Percentiles rank a stretch among this genome's conserved stretches.
These are phyloP conservation scores for Pinna nobilis DNA, from an alignment of 1,140 invertebrate genomes.

Conservation along the genomic window DNA sequence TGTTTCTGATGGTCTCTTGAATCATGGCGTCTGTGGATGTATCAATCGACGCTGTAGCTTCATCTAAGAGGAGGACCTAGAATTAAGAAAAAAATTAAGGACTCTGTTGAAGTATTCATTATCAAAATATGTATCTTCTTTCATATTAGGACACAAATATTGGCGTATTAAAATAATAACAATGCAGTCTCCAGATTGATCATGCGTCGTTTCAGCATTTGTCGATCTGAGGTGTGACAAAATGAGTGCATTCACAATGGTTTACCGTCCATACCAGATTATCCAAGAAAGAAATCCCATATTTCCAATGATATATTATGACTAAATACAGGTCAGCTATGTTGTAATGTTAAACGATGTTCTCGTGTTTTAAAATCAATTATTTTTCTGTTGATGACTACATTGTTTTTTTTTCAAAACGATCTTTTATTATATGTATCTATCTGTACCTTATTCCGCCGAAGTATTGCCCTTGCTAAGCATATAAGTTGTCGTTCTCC, in stretches of 20 bases:
- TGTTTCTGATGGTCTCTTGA: slow-evolving; percentile 63
- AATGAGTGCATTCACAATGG: too few species aligned
- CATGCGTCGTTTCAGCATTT: too few species aligned
- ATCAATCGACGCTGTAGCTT: slow-evolving; percentile 92
- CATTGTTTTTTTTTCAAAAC: too few species aligned
- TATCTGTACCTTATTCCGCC: slow-evolving; percentile 70
- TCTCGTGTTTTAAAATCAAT: too few species aligned
- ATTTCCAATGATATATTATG: not conserved
- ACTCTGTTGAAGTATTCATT: not conserved
- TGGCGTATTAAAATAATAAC: too few species aligned
- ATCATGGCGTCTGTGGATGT: slow-evolving; percentile 72
- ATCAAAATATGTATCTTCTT: not conserved
- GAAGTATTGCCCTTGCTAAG: slow-evolving; percentile 68
- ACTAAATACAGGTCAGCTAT: not conserved
- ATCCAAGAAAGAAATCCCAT: too few species aligned
- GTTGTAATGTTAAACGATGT: not conserved
- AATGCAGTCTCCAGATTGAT: too few species aligned
- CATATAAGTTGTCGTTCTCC: slow-evolving; percentile 72
- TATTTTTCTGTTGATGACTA: too few species aligned
- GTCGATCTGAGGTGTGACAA: too few species aligned
- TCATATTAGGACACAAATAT: too few species aligned
- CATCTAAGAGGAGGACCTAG: slow-evolving; percentile 84
- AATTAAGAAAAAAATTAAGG: not conserved
- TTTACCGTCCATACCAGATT: not conserved
- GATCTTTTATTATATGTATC: too few species aligned